Evolutionary conservation across 1,140 invertebrate species (phyloP).

Genomic region (Aricia agestis): DNA sequence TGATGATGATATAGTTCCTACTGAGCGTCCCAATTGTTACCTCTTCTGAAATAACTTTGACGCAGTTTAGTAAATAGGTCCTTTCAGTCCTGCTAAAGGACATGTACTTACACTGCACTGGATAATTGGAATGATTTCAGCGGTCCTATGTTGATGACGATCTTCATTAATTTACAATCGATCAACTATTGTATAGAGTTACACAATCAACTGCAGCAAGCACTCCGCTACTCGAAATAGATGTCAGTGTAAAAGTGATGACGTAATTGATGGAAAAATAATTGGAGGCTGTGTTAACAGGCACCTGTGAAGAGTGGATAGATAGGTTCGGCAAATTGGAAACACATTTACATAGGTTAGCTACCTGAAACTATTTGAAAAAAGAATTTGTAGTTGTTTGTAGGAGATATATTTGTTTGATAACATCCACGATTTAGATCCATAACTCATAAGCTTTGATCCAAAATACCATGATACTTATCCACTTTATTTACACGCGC

Average conservation of each 20-base stretch:
- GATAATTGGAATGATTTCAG: not conserved
- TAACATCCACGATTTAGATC: no score
- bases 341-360: not conserved
- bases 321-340: slow-evolving; percentile 5
- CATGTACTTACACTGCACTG: not conserved
- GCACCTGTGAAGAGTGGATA: slow-evolving; percentile 9
- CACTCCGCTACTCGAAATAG: not conserved
- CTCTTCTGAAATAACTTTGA: no score
- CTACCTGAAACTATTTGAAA: not conserved
- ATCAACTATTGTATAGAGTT: not conserved
- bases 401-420: no score
- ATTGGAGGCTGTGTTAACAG: slow-evolving; percentile 1
- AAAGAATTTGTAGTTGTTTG: no score
- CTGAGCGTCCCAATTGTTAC: no score
- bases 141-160: no score
- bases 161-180: not conserved
- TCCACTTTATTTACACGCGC: no score
- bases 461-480: no score
- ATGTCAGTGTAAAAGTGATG: slow-evolving; percentile 7
- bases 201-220: not conserved
- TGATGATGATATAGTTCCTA: no score
- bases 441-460: no score
- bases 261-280: slow-evolving; percentile 12
- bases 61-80: not conserved
- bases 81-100: not conserved